Conservation (phyloP, 2,888 invertebrate genomes). For the Bombyx huttoni region DNA sequence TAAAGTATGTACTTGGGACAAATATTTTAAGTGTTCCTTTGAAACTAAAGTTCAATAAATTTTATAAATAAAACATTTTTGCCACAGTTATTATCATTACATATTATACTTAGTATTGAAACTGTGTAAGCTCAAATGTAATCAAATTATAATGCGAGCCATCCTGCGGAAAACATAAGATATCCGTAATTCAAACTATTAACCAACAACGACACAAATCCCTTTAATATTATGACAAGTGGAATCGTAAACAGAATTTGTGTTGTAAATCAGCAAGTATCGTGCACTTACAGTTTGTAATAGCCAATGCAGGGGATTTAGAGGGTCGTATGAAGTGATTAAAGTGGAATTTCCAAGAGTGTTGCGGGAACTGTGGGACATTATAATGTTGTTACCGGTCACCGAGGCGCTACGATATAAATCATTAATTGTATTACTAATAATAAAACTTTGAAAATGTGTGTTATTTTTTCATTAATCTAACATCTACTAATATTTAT, state of each 20-base stretch:
- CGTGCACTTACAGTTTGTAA: conserved; percentile 38
- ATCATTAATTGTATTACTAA: neutral
- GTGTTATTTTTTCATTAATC: neutral
- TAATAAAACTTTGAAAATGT: neutral
- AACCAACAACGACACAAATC: conserved; percentile 5
- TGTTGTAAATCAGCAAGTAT: conserved; percentile 44
- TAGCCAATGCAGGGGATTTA: conserved; percentile 49
- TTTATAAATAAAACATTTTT: too few relatives aligned
- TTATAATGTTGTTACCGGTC: conserved; percentile 59
- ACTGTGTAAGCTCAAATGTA: neutral
- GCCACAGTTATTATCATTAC: too few relatives aligned
- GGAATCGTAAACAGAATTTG: conserved; percentile 28
- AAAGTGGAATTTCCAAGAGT: conserved; percentile 60
- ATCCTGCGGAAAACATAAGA: conserved; percentile 5
- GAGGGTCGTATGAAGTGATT: conserved; percentile 59
- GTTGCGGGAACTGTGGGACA: conserved; percentile 38
- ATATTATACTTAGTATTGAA: too few relatives aligned
- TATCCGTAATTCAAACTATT: neutral
- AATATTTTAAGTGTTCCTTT: too few relatives aligned
- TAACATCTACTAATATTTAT: too few relatives aligned
- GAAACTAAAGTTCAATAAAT: too few relatives aligned
- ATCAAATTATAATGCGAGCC: conserved; percentile 13
- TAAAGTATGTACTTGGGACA: too few relatives aligned
- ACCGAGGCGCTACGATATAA: conserved; percentile 13
- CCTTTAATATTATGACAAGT: conserved; percentile 9